Conservation (phyloP, 2,113 vertebrate species). For the Chlorodrepanis virens region DNA sequence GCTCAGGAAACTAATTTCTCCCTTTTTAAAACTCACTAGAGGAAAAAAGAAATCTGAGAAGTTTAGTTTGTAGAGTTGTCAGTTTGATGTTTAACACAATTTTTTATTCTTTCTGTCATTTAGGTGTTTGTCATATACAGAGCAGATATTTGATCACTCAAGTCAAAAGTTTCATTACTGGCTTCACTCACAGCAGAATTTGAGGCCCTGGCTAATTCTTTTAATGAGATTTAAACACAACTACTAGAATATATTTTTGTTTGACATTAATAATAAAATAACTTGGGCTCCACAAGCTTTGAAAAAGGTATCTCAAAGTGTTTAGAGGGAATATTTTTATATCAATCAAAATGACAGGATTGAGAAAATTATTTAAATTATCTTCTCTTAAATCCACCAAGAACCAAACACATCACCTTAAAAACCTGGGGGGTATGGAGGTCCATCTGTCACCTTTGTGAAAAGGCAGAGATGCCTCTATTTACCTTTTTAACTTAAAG, state of each 20-base stretch:
- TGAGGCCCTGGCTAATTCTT: background rate
- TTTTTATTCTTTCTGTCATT: background rate
- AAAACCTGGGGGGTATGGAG: accelerated
- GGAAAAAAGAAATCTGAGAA: background rate
- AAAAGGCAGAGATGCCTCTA: background rate
- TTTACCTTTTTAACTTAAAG: background rate
- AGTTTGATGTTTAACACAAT: background rate
- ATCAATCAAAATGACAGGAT: background rate
- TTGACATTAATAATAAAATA: background rate
- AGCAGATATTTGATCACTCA: background rate
- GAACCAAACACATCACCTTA: background rate
- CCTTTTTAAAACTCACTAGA: background rate
- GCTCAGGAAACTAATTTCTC: background rate
- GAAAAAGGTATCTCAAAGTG: background rate
- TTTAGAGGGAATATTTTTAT: background rate
- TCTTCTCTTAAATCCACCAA: background rate
- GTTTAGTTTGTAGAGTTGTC: background rate
- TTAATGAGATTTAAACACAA: background rate
- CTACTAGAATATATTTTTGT: background rate
- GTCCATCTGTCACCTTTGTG: background rate
- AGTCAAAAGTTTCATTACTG: background rate
- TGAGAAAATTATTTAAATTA: background rate
- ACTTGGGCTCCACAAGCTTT: background rate
- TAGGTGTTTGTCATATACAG: background rate
- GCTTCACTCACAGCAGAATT: background rate